Evolutionary conservation across 2,113 vertebrate species (phyloP), one percentile per base, ranked within the genome.

Genomic region (Pelmatolapia mariae): DNA sequence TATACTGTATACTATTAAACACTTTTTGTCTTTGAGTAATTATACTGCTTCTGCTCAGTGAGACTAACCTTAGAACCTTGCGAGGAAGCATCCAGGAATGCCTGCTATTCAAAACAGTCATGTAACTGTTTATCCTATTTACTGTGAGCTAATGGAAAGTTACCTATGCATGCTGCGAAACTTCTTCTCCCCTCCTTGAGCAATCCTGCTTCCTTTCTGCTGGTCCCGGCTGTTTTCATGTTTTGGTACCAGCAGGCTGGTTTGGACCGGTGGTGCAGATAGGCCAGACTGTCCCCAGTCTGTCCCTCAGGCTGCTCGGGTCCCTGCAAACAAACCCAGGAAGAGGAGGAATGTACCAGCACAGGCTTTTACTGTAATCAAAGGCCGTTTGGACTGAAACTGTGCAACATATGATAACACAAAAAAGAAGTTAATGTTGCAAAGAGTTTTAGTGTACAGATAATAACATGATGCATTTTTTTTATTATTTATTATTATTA

Each of bases 291-390:
- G 86, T 91, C 68, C 84, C 68, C 81, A 54, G 66, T 76, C 89
- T 86, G 91, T 91, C 88, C 94, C 94, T 63, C 80, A 82, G 94
- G 87, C 87, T 18, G 36, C 86, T 83, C 15, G 7, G 76, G 89
- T 90, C 90, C 85, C 92, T 83, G 85, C 86, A 96, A 97, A 97
- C 97, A 97, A 97, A 97, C 96, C 96, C 97, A 97, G 97, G 97
- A 97, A 97, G 94, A 94, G 91, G 79, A 95, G 96, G 96, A 97
- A 96, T 96, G 96, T 96, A 95, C 94, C 94, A 89, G 95, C 87
- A 38, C 45, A 61, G 6, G 93, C 93, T 68, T 90, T 93, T 91
- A 95, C 95, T 93, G 94, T 94, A 97, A 96, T 96, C 95, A 89
- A 90, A 88, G 84, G 66, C 61, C 38, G 93, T 79, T 43, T 38